phyloP scores from a whole-genome alignment of 2,888 invertebrate species.

The Seira musarum region DNA sequence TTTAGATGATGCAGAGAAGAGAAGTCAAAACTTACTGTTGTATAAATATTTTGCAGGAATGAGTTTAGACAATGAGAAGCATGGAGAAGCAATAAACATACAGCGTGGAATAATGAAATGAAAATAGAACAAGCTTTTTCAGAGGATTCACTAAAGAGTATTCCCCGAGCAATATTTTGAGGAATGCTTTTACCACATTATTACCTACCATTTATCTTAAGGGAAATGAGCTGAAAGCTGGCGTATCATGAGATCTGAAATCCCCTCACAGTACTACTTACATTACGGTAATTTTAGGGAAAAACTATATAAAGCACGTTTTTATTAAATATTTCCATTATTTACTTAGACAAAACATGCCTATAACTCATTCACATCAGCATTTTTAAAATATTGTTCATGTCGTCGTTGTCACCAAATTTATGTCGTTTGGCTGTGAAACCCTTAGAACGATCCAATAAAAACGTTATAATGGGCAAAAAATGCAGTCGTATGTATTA shows the following conservation, averaged over 20 bases:
- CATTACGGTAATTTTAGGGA: background rate
- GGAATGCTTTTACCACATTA: constrained; percentile 6
- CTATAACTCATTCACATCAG: background rate
- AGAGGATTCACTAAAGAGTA: background rate
- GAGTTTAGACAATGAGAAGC: too few relatives aligned
- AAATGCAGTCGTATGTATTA: too few relatives aligned
- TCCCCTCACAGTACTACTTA: background rate
- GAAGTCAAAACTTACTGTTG: too few relatives aligned
- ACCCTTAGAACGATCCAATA: too few relatives aligned
- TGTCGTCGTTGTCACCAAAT: background rate
- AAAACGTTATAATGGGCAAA: too few relatives aligned
- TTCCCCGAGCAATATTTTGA: background rate
- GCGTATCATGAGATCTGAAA: background rate
- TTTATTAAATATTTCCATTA: background rate
- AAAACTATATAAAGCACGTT: background rate
- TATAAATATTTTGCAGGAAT: too few relatives aligned
- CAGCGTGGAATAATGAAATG: background rate
- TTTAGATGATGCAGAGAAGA: too few relatives aligned
- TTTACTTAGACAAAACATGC: background rate
- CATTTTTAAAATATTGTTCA: background rate
- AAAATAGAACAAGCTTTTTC: too few relatives aligned
- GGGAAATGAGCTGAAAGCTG: background rate
- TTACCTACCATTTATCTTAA: background rate
- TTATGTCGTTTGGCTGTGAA: background rate
- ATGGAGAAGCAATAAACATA: background rate